A percentile compares a stretch with the other conserved stretches of the same genome.
Conservation (phyloP, 2,113 vertebrate genomes). For the Rhabdomys dilectus region DNA sequence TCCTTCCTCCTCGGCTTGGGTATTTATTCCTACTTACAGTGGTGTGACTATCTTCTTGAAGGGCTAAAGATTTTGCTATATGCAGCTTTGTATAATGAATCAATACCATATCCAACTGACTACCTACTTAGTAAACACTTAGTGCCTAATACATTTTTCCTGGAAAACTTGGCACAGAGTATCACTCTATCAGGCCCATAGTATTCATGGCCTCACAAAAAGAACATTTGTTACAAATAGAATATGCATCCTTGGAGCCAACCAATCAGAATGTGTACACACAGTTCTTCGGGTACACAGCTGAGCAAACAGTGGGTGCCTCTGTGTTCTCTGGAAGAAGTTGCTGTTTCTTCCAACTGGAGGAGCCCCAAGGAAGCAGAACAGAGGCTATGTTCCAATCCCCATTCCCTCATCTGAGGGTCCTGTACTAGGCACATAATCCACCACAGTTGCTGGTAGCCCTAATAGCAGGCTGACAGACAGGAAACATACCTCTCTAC, state of each 20-base stretch:
- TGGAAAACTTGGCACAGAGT: background rate
- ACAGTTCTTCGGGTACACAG: background rate
- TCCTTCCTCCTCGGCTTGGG: background rate
- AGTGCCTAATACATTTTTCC: background rate
- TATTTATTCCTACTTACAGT: background rate
- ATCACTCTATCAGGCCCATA: background rate
- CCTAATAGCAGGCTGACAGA: no score
- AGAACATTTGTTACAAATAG: background rate
- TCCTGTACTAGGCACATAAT: background rate
- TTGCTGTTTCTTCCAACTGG: background rate
- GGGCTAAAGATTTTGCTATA: background rate
- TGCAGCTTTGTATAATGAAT: background rate
- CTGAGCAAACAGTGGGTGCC: background rate
- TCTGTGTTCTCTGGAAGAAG: background rate
- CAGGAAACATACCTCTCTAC: background rate
- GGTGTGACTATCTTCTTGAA: background rate
- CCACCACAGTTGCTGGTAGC: fast-evolving
- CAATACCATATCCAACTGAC: background rate
- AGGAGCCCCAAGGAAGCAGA: background rate
- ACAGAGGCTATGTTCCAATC: background rate
- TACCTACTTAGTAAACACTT: background rate
- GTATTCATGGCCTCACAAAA: background rate
- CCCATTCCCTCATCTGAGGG: background rate
- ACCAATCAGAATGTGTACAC: background rate
- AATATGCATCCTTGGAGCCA: background rate